Evolutionary conservation across 1,140 invertebrate species (phyloP), one percentile per base, ranked within the genome.

Genomic region (Copidosoma floridanum): DNA sequence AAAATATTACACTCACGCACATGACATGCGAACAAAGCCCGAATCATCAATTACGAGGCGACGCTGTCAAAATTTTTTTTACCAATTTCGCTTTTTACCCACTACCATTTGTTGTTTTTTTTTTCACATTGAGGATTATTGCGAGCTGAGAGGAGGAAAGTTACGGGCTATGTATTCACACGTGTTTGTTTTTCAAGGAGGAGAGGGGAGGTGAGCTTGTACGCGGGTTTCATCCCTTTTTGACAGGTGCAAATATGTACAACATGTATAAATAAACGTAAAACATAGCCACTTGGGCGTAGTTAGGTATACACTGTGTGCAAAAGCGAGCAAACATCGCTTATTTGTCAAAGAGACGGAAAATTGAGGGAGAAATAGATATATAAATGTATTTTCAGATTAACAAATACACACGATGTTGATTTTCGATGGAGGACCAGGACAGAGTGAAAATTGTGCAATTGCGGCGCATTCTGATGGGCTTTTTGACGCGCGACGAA

Each of bases 381-480:
- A 32, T 32, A 32, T 32, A 12, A 6, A 32, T 32, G 6, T 32
- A 61, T 61, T 61, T 61, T 54, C 24, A 50, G 44, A 61, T 40
- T 23, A 47, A 53, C 14, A 20, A 24, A 21, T 53, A 24, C 16
- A 6, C 11, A 11, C 12, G 12, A 54, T 38, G 37, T 54, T 40
- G 35, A 21, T 61, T 48, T 38, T 43, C 37, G 48, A 55, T 41
- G 51, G 52, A 61, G 44, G 44, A 61, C 44, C 52, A 61, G 58
- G 41, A 55, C 58, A 55, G 35, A 20, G 57, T 60, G 57, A 54
- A 54, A 24, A 52, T 40, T 20, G 10, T n/a, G n/a, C n/a, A 35
- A 61, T 50, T 61, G 52, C 32, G 29, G 12, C 12, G 27, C 1
- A 32, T 7, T 46, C 44, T 55, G 26, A 40, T n/a, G n/a, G n/a